These are phyloP conservation scores for Trichechus manatus DNA, from an alignment of 2,113 vertebrate species.

Conservation along the genomic window DNA sequence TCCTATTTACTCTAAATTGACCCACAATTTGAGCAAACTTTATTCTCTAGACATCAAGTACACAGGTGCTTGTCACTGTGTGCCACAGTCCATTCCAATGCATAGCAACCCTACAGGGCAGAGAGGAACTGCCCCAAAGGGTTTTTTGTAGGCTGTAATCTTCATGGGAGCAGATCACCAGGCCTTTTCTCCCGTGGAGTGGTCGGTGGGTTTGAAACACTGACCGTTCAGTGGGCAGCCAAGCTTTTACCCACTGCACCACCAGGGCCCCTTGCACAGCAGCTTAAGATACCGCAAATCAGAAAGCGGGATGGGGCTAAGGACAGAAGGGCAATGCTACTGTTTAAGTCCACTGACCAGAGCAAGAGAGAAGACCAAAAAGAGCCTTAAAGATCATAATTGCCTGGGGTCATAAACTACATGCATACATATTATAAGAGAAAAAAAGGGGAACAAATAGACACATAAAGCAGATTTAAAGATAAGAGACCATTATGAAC, in stretches of 20 bases:
- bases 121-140: too few species aligned
- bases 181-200: too few species aligned
- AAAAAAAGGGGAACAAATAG: not conserved
- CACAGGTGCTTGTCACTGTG: not conserved
- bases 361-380: not conserved
- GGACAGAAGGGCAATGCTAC: not conserved
- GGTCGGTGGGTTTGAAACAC: too few species aligned
- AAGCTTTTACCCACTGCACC: too few species aligned
- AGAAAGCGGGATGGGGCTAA: not conserved
- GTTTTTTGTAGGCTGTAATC: too few species aligned
- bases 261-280: too few species aligned
- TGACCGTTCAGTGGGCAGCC: too few species aligned
- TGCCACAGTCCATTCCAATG: too few species aligned
- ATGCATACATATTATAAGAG: not conserved
- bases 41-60: constrained; percentile 2
- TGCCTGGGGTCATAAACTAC: not conserved
- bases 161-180: too few species aligned
- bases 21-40: constrained; percentile 14
- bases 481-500: not conserved
- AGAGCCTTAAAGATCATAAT: not conserved
- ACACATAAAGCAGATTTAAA: not conserved
- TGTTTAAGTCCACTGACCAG: not conserved
- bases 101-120: too few species aligned
- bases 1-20: not conserved
- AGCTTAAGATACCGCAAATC: constrained; percentile 9